A percentile compares a stretch with the other conserved stretches of the same genome.
Evolutionary conservation across 2,113 vertebrate genomes (phyloP).

Genomic region (Mellivora capensis): DNA sequence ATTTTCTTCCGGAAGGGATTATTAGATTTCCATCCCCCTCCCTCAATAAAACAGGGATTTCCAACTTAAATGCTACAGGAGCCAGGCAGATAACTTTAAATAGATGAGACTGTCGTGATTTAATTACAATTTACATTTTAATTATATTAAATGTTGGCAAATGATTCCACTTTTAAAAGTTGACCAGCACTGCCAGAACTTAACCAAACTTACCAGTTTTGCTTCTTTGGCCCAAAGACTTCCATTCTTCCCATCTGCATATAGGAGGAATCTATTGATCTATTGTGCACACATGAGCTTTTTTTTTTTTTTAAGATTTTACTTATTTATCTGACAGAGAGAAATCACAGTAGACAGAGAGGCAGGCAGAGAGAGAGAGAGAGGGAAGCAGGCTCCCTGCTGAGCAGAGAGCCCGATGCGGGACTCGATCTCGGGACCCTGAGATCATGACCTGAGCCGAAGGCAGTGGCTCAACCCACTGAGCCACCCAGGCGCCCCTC

Average conservation of each 20-base stretch:
- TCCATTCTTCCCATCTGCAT: neutral
- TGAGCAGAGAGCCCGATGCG: no score
- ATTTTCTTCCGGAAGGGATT: constrained; percentile 26
- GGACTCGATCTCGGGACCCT: no score
- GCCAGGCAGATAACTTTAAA: neutral
- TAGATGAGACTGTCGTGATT: neutral
- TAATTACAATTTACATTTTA: neutral
- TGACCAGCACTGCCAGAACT: neutral
- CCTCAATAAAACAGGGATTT: neutral
- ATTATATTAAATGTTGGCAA: neutral
- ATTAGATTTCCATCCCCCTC: neutral
- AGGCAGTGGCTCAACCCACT: no score
- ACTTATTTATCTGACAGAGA: no score
- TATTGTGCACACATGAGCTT: neutral
- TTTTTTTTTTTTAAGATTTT: no score
- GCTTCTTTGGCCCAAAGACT: neutral
- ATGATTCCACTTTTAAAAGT: neutral
- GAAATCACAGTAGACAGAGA: no score
- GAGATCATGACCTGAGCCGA: no score
- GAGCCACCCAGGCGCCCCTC: no score
- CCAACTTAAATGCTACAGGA: constrained; percentile 2
- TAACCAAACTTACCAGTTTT: neutral
- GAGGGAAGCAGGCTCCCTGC: no score
- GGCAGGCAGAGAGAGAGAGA: no score
- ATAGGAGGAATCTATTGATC: neutral